phyloP scores from a whole-genome alignment of 2,888 invertebrate species.

The Mythimna pallens region DNA sequence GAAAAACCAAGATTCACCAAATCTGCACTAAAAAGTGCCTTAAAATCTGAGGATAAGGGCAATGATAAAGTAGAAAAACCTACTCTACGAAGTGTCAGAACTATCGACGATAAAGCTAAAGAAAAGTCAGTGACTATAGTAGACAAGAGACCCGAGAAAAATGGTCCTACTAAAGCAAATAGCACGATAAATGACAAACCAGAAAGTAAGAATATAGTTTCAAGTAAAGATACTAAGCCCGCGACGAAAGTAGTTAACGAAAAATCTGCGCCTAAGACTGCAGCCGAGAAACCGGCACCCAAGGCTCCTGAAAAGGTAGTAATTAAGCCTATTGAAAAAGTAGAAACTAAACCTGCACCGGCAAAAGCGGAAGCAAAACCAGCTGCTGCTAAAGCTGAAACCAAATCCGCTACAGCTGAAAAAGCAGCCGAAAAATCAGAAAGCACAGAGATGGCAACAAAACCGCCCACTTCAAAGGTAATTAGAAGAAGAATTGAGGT shows the following conservation, averaged over 20 bases:
- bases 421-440: slow-evolving; percentile 76
- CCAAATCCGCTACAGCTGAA: slow-evolving; percentile 68
- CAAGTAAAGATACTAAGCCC: slow-evolving; percentile 68
- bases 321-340: slow-evolving; percentile 70
- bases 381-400: slow-evolving; percentile 50
- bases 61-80: slow-evolving; percentile 81
- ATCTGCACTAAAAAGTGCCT: slow-evolving; percentile 69
- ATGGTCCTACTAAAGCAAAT: slow-evolving; percentile 74
- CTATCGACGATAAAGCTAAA: slow-evolving; percentile 85
- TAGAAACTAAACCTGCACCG: slow-evolving; percentile 48
- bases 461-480: slow-evolving; percentile 87
- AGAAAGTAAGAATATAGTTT: slow-evolving; percentile 62
- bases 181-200: slow-evolving; percentile 70
- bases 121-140: slow-evolving; percentile 86
- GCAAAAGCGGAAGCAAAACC: slow-evolving; percentile 65
- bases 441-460: slow-evolving; percentile 86
- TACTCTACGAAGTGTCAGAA: slow-evolving; percentile 81
- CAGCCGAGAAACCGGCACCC: slow-evolving; percentile 63
- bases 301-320: slow-evolving; percentile 63
- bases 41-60: slow-evolving; percentile 75
- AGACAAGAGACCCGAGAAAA: slow-evolving; percentile 81
- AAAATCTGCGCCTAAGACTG: slow-evolving; percentile 63
- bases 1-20: slow-evolving; percentile 83
- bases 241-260: slow-evolving; percentile 67
- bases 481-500: not conserved